Percentiles rank a stretch among this genome's conserved stretches.
Conservation (phyloP, 2,797 vertebrate genomes). For the Picus viridis region DNA sequence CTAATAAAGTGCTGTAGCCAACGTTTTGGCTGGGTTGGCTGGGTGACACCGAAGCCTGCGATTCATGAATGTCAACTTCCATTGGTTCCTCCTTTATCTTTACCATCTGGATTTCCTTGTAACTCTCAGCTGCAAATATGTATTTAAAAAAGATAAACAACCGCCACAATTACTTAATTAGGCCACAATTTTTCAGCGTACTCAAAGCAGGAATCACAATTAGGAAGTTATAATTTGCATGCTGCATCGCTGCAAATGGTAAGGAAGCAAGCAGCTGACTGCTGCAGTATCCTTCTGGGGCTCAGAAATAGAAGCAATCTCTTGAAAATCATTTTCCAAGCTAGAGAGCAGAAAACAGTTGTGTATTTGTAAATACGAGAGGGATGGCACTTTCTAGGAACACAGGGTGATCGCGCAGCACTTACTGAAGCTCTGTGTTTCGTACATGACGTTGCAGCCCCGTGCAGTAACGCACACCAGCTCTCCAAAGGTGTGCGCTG, state of each 20-base stretch:
- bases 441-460: neutral
- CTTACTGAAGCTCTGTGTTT: neutral
- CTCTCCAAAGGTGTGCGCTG: neutral
- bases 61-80: constrained; percentile 92
- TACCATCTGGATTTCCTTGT: constrained; percentile 90
- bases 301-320: constrained; percentile 40
- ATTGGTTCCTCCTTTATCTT: constrained; percentile 96
- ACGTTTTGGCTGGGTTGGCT: constrained; percentile 76
- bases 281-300: neutral
- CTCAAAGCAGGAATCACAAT: constrained; percentile 41
- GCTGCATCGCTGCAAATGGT: neutral
- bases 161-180: constrained; percentile 45
- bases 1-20: constrained; percentile 94
- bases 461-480: neutral
- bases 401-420: neutral
- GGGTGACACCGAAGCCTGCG: constrained; percentile 82
- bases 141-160: constrained; percentile 23
- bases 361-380: neutral
- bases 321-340: constrained; percentile 36
- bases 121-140: constrained; percentile 87
- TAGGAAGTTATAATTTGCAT: constrained; percentile 10
- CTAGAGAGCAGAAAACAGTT: constrained; percentile 14
- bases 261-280: constrained; percentile 21
- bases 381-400: neutral
- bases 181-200: constrained; percentile 17